phyloP scores from a whole-genome alignment of 2,888 invertebrate genomes.

The Boloria selene region DNA sequence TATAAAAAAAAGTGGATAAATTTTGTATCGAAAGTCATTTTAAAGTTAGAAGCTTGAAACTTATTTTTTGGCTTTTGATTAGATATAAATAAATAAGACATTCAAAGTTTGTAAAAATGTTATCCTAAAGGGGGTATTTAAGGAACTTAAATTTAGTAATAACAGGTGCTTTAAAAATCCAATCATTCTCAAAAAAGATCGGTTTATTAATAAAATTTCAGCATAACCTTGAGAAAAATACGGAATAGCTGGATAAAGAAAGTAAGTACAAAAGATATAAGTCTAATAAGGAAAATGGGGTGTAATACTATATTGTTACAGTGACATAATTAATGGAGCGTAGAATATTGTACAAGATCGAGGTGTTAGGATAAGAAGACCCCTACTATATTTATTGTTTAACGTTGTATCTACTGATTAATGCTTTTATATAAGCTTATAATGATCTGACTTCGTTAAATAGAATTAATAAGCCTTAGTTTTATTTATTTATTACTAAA shows the following conservation, averaged over 20 bases:
- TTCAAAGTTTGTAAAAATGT: too few relatives aligned
- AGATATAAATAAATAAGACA: too few relatives aligned
- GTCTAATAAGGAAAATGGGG: constrained; percentile 30
- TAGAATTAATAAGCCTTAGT: not conserved
- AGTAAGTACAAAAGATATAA: constrained; percentile 6
- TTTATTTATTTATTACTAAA: too few relatives aligned
- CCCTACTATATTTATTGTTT: not conserved
- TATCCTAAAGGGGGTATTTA: too few relatives aligned
- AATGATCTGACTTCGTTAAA: not conserved
- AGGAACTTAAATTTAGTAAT: too few relatives aligned
- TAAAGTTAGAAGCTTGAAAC: too few relatives aligned
- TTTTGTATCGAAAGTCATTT: too few relatives aligned
- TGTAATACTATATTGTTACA: constrained; percentile 24
- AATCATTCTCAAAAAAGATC: not conserved
- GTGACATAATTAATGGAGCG: constrained; percentile 27
- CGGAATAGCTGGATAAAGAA: not conserved
- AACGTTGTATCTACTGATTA: constrained; percentile 7
- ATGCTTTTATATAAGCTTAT: constrained; percentile 2
- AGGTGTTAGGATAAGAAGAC: constrained; percentile 8
- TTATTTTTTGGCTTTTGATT: too few relatives aligned
- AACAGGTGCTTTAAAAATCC: too few relatives aligned
- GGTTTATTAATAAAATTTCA: constrained; percentile 5
- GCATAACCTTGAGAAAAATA: not conserved
- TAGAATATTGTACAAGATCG: constrained; percentile 16
- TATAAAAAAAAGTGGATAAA: too few relatives aligned